A percentile compares a stretch with the other conserved stretches of the same genome.
These are phyloP conservation scores for Cherax destructor DNA, from an alignment of 1,140 invertebrate genomes.

Conservation along the genomic window DNA sequence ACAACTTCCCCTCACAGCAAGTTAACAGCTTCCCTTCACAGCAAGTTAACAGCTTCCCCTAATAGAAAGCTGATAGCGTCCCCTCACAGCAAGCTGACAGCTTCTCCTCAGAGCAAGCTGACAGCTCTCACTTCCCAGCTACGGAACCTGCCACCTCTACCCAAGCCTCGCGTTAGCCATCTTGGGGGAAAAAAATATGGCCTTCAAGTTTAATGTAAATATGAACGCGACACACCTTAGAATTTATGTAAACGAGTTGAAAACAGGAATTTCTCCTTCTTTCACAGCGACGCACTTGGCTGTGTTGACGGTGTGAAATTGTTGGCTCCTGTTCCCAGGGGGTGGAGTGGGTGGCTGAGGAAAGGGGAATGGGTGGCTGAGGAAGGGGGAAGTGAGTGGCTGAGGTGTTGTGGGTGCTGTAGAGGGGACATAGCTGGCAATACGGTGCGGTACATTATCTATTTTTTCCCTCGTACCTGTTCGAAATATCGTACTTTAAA, in stretches of 20 bases:
- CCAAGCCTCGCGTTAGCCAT: background rate
- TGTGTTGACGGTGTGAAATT: background rate
- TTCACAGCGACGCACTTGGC: background rate
- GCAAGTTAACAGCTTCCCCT: too few relatives aligned
- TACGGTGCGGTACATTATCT: too few relatives aligned
- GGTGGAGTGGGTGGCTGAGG: conserved; percentile 3
- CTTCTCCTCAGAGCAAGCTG: too few relatives aligned
- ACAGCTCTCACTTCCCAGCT: too few relatives aligned
- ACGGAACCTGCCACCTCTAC: background rate
- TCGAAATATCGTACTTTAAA: too few relatives aligned
- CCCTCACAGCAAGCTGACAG: too few relatives aligned
- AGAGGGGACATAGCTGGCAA: too few relatives aligned
- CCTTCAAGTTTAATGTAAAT: conserved; percentile 18
- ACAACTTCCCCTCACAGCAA: too few relatives aligned
- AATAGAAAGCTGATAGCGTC: too few relatives aligned
- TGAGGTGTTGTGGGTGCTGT: background rate
- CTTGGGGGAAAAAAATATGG: conserved; percentile 4
- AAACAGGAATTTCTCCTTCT: background rate
- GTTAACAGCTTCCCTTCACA: too few relatives aligned
- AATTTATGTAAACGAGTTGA: conserved; percentile 4
- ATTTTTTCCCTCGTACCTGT: too few relatives aligned
- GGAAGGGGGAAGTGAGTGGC: conserved; percentile 1
- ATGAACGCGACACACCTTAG: background rate
- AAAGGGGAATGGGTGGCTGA: background rate
- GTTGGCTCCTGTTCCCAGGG: background rate